Base-by-base conservation (phyloP, 2,113 vertebrate species). In the Rana temporaria region DNA sequence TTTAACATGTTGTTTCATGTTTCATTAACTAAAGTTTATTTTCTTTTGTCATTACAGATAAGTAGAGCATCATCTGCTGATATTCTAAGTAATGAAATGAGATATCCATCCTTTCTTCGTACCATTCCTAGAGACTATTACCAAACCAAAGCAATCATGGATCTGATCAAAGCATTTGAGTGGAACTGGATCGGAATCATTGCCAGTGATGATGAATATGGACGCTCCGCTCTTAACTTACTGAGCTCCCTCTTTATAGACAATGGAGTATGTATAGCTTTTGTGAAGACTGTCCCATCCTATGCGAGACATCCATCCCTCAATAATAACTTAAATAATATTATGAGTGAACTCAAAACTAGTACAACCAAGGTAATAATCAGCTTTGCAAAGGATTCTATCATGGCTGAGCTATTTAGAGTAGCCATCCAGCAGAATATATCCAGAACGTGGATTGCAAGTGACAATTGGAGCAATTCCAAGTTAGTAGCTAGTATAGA, bases 121-220 rank as follows among this genome's bases (percentile, higher is more conserved):
- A 92, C 91, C 3, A 65, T 93, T 48, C 91, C 92, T 32, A 93
- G 89, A 74, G 92, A 93, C 24, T 60, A 69, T 6, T 86, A 93
- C 81, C 92, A 93, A 81, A 91, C 88, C 0, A 79, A 84, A 70
- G 92, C 91, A 0, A 3, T 91, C 48, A 86, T 87, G 9, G 81
- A 85, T 63, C 56, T 92, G 4, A 87, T 93, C 87, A 32, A 53
- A 0, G 24, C 85, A 30, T 91, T 85, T 34, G 0, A 9, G 0
- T 93, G 92, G 92, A 86, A 90, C 73, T 93, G 92, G 92, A 84
- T 93, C 1, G 91, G 90, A 0, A 85, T 93, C 3, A 88, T 93
- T 56, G 86, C 86, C 3, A 86, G 85, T 4, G 91, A 93, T 42
- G 91, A 91, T 15, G 88, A 90, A n/a, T 93, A 93, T 18, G 92